A percentile compares a stretch with the other conserved stretches of the same genome.
These are phyloP conservation scores for Alethe diademata DNA, from an alignment of 2,113 vertebrate genomes.

Conservation along the genomic window DNA sequence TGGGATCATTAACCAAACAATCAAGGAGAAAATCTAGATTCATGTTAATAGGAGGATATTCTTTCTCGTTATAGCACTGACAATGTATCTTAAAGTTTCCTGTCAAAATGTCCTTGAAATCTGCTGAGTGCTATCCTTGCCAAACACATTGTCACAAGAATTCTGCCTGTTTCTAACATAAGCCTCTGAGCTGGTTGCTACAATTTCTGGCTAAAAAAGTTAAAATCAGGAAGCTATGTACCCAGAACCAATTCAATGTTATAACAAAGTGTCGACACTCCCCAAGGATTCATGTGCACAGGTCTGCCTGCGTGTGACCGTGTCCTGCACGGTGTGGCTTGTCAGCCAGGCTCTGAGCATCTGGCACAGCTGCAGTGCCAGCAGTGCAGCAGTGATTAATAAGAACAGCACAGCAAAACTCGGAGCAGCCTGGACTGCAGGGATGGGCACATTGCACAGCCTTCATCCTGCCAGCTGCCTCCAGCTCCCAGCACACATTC, in stretches of 20 bases:
- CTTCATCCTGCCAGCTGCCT: not conserved
- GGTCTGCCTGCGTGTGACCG: not conserved
- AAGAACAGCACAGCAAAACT: not conserved
- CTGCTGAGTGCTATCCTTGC: slow-evolving; percentile 28
- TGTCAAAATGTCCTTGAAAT: slow-evolving; percentile 59
- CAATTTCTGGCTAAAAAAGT: not conserved
- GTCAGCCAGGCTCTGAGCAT: not conserved
- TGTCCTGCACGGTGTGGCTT: not conserved
- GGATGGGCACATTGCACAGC: not conserved
- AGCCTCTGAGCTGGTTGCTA: not conserved
- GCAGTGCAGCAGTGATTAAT: not conserved
- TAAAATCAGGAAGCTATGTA: not conserved
- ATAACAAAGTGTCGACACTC: not conserved
- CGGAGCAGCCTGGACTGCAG: not conserved
- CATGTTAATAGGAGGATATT: slow-evolving; percentile 21
- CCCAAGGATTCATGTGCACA: not conserved
- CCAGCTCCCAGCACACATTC: not conserved
- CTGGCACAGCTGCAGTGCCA: not conserved
- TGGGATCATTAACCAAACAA: slow-evolving; percentile 44
- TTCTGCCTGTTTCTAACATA: slow-evolving; percentile 27
- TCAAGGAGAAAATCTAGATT: slow-evolving; percentile 44
- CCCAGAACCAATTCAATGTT: not conserved
- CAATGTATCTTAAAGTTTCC: slow-evolving; percentile 7
- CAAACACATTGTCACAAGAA: slow-evolving; percentile 39
- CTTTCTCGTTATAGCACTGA: slow-evolving; percentile 14